A percentile compares a stretch with the other conserved stretches of the same genome.
These are phyloP conservation scores for Drosophila helvetica DNA, from an alignment of 2,888 invertebrate species.

Conservation along the genomic window DNA sequence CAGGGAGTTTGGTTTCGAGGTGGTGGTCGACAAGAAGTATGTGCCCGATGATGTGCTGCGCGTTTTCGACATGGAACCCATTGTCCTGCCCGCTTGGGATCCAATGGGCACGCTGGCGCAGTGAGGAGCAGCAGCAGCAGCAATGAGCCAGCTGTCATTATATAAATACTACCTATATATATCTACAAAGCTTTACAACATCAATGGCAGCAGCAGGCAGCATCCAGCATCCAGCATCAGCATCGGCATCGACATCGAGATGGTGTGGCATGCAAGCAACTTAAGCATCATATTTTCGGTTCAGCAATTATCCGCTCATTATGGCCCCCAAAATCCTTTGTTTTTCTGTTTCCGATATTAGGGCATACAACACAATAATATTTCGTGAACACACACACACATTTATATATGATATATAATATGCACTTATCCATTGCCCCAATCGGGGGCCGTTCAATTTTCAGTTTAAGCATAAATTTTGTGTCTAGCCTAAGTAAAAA, in stretches of 20 bases:
- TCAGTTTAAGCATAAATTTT: slow-evolving; percentile 37
- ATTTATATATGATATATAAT: background rate
- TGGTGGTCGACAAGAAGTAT: slow-evolving; percentile 93
- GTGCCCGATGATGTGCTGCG: slow-evolving; percentile 90
- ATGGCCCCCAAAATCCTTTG: slow-evolving; percentile 7
- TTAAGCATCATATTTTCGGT: slow-evolving; percentile 16
- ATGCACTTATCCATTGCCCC: background rate
- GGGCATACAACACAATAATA: background rate
- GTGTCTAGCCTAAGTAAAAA: slow-evolving; percentile 57
- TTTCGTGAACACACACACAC: slow-evolving; percentile 16
- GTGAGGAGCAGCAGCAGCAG: slow-evolving; percentile 49
- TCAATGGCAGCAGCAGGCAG: slow-evolving; percentile 26
- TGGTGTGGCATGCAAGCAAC: slow-evolving; percentile 48
- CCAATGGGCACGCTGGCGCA: slow-evolving; percentile 94
- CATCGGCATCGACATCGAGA: slow-evolving; percentile 10
- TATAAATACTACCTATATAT: slow-evolving; percentile 24
- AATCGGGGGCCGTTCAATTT: slow-evolving; percentile 40
- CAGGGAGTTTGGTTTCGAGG: slow-evolving; percentile 93
- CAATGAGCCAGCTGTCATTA: slow-evolving; percentile 6
- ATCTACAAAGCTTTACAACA: slow-evolving; percentile 64
- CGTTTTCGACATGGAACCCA: slow-evolving; percentile 90
- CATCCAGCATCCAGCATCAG: no score
- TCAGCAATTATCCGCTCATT: slow-evolving; percentile 36
- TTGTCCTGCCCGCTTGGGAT: slow-evolving; percentile 95
- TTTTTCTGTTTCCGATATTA: background rate